These are phyloP conservation scores for Synanthedon formicaeformis DNA, from an alignment of 2,888 invertebrate species.

Conservation along the genomic window DNA sequence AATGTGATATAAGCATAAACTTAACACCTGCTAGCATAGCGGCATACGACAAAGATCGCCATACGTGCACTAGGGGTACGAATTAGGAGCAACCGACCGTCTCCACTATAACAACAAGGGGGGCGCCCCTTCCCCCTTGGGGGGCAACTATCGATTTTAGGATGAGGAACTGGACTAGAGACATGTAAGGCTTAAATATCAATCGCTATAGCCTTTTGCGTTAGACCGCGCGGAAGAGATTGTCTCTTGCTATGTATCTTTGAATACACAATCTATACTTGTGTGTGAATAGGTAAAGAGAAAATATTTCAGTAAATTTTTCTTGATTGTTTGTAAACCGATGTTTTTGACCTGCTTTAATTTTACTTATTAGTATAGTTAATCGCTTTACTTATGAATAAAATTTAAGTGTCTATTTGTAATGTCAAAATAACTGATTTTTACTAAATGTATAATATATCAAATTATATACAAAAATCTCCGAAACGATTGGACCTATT, in stretches of 20 bases:
- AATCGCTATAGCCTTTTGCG: slow-evolving; percentile 52
- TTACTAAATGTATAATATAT: too few species aligned
- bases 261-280: too few species aligned
- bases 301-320: too few species aligned
- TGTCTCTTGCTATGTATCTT: not conserved
- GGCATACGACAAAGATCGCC: slow-evolving; percentile 40
- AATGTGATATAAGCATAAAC: not conserved
- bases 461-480: too few species aligned
- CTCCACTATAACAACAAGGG: slow-evolving; percentile 56
- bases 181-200: slow-evolving; percentile 66
- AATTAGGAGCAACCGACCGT: slow-evolving; percentile 51
- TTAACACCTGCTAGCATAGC: not conserved
- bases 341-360: too few species aligned
- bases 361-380: too few species aligned
- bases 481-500: too few species aligned
- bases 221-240: slow-evolving; percentile 3
- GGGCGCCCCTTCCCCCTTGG: slow-evolving; percentile 21
- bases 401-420: too few species aligned
- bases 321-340: too few species aligned
- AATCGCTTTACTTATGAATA: too few species aligned
- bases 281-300: too few species aligned
- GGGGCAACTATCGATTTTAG: slow-evolving; percentile 62
- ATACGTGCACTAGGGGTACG: slow-evolving; percentile 35
- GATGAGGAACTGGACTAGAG: slow-evolving; percentile 68
- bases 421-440: too few species aligned